Evolutionary conservation across 2,888 invertebrate genomes (phyloP), one percentile per base, ranked within the genome.

Genomic region (Drosophila antonietae): DNA sequence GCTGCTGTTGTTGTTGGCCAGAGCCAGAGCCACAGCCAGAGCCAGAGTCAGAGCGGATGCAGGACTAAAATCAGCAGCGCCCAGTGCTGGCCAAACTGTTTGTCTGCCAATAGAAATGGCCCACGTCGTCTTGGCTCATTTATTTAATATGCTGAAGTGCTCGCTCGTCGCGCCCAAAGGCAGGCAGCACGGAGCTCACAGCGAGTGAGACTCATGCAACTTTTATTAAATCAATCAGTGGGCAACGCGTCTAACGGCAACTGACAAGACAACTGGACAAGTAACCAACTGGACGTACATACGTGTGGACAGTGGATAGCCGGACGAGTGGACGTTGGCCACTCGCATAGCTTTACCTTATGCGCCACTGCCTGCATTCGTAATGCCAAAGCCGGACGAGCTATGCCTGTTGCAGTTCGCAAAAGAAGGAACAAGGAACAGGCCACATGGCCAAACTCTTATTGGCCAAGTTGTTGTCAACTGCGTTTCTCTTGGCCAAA

Each of bases 171-270:
- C 52, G 71, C 76, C 73, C 69, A 71, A 62, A 72, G 81, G 31
- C 49, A 28, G n/a, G 58, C 12, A 49, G 72, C 74, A 49, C 28
- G 23, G 2, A 31, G 72, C 74, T 44, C 49, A 20, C 41, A 59
- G 35, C 55, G 31, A 47, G 51, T 31, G 46, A 31, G 44, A 55
- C 80, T 79, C 80, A 79, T 77, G 88, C 75, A 80, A 83, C 62
- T 86, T 88, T 85, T 85, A 85, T 87, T 81, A 88, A 89, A 87
- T 87, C 90, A 90, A 90, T 87, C 87, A 90, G 88, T 73, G 77
- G 82, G 73, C 75, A 80, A 71, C 57, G 68, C 69, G 64, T 75
- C 75, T 90, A 90, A 88, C 88, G 90, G 88, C 79, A 70, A 77
- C 76, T 79, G 86, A 83, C 87, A 90, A 68, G 83, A 83, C 87